Conservation (phyloP, 2,113 vertebrate genomes). For the Hirundichthys speculiger region DNA sequence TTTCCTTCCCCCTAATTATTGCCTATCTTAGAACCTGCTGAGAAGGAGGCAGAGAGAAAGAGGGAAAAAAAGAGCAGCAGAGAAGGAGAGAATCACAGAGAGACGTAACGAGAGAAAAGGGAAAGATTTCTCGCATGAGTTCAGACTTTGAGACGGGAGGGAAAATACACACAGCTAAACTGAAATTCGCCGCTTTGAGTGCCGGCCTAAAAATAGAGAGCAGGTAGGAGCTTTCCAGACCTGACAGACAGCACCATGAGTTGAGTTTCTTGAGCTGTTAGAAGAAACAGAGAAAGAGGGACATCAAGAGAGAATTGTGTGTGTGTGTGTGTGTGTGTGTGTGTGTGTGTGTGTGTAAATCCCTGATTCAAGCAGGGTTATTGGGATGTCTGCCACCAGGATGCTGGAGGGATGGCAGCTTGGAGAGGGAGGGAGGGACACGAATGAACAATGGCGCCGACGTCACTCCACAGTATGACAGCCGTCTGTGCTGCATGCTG, state of each 20-base stretch:
- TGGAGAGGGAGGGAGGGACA: slow-evolving; percentile 37
- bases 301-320: slow-evolving; percentile 20
- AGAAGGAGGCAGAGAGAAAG: neutral
- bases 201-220: slow-evolving; percentile 62
- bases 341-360: slow-evolving; percentile 33
- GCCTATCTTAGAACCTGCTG: neutral
- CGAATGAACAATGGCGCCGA: slow-evolving; percentile 59
- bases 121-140: slow-evolving; percentile 14
- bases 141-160: slow-evolving; percentile 35
- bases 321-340: too few species aligned
- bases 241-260: slow-evolving; percentile 61
- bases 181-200: slow-evolving; percentile 41
- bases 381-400: slow-evolving; percentile 51
- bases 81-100: slow-evolving; percentile 12
- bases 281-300: slow-evolving; percentile 31
- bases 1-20: slow-evolving; percentile 5
- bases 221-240: slow-evolving; percentile 43
- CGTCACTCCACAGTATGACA: slow-evolving; percentile 41
- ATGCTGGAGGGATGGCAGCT: slow-evolving; percentile 45
- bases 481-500: slow-evolving; percentile 58
- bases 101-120: slow-evolving; percentile 14
- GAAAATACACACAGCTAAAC: slow-evolving; percentile 36
- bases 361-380: slow-evolving; percentile 39
- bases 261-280: slow-evolving; percentile 50
- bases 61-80: neutral